Base-by-base conservation (phyloP, 2,797 vertebrate species). In the Cossypha niveicapilla region DNA sequence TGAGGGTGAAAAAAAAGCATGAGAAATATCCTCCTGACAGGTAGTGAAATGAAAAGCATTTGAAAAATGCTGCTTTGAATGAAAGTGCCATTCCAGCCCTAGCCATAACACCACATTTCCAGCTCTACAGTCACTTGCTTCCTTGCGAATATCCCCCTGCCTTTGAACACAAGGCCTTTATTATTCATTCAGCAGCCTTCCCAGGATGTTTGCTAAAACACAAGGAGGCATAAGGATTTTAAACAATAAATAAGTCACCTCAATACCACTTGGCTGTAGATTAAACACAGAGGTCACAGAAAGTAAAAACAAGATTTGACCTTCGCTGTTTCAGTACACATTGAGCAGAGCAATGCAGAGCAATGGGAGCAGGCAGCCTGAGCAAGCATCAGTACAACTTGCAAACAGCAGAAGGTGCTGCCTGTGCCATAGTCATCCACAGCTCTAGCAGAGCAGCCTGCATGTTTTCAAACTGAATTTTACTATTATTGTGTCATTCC, bases 41-140 rank as follows among this genome's bases (percentile, higher is more conserved):
- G 39, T 27, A 88, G 35, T 61, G 72, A 92, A 89, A 91, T 82
- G 65, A 91, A 83, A 92, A 83, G 3, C 53, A 60, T 80, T 56
- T 91, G 62, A 92, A 93, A 93, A 95, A 82, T 63, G 48, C n/a
- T 45, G 34, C 56, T 92, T 91, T 60, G 71, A 91, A 85, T 89
- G 67, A 89, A 91, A 91, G 86, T 71, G 50, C 42, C 50, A 34
- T 91, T 83, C 22, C 23, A 87, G 19, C 37, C 28, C 50, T 44
- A 72, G 45, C 39, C 42, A 75, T 80, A 90, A 77, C 35, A 72
- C 30, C 39, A 65, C 65, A 51, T 91, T 86, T 80, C 57, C 39
- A 80, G 27, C 53, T 79, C 48, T 80, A 68, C 9, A 80, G 62
- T 58, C 32, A 19, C 75, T 93, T 68, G 16, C 18, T 91, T 92